A percentile compares a stretch with the other conserved stretches of the same genome.
Evolutionary conservation across 2,113 vertebrate genomes (phyloP).

Genomic region (Etheostoma cragini): DNA sequence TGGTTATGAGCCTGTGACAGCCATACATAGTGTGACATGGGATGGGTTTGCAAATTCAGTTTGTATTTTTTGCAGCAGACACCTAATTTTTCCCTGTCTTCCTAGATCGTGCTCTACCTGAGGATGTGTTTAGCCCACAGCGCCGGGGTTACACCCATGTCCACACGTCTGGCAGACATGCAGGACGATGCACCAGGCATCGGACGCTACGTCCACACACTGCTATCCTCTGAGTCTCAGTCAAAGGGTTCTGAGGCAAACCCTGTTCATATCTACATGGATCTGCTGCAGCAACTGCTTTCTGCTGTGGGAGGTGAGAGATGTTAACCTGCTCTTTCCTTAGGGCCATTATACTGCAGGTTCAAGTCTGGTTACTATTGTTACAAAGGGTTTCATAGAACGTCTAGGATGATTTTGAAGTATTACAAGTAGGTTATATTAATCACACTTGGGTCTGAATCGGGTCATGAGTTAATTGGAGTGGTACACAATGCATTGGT

Average conservation of each 20-base stretch:
- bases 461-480: neutral
- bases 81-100: neutral
- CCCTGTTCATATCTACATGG: conserved; percentile 92
- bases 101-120: conserved; percentile 94
- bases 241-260: conserved; percentile 89
- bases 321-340: neutral
- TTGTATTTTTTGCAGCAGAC: neutral
- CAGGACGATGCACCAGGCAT: conserved; percentile 96
- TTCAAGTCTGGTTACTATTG: neutral
- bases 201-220: conserved; percentile 89
- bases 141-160: conserved; percentile 89
- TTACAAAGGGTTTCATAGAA: neutral
- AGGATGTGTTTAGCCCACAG: conserved; percentile 97
- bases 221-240: conserved; percentile 86
- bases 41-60: neutral
- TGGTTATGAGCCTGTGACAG: neutral
- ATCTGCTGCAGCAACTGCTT: conserved; percentile 94
- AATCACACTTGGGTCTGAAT: neutral
- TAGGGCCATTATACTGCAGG: neutral
- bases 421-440: neutral
- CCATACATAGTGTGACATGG: neutral
- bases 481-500: neutral
- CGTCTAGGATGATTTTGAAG: neutral
- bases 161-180: conserved; percentile 93
- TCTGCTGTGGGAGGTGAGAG: conserved; percentile 91